phyloP scores from a whole-genome alignment of 2,888 invertebrate genomes.

The Asteroscopus sphinx region DNA sequence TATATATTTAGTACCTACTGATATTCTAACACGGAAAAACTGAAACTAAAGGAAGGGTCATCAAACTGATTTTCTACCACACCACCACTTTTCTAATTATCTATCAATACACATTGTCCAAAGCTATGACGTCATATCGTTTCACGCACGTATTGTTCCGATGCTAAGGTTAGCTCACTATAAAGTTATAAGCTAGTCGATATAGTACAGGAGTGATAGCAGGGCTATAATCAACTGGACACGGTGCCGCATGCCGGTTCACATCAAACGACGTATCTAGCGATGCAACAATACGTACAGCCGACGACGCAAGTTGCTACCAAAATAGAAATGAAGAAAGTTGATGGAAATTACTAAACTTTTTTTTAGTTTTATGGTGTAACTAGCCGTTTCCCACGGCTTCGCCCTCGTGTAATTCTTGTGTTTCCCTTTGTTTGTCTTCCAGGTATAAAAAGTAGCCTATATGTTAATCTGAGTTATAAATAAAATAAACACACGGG shows the following conservation, averaged over 20 bases:
- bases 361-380: too few species aligned
- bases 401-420: too few species aligned
- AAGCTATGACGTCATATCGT: constrained; percentile 5
- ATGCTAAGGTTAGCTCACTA: constrained; percentile 4
- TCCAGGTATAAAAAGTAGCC: too few species aligned
- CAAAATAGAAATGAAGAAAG: constrained; percentile 1
- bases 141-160: constrained; percentile 9
- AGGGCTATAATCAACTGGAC: constrained; percentile 54
- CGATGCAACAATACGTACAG: constrained; percentile 69
- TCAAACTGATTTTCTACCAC: not conserved
- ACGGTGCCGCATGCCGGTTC: constrained; percentile 28
- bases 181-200: not conserved
- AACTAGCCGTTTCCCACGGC: too few species aligned
- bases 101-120: constrained; percentile 8
- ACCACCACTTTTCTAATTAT: not conserved
- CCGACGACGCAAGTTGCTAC: constrained; percentile 58
- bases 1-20: too few species aligned
- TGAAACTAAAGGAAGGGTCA: not conserved
- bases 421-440: too few species aligned
- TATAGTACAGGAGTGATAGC: constrained; percentile 41
- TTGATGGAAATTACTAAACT: too few species aligned
- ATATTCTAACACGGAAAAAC: not conserved
- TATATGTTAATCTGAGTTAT: too few species aligned
- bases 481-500: too few species aligned
- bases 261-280: constrained; percentile 51